Evolutionary conservation across 2,113 vertebrate species (phyloP), one percentile per base, ranked within the genome.

Genomic region (Motacilla alba): DNA sequence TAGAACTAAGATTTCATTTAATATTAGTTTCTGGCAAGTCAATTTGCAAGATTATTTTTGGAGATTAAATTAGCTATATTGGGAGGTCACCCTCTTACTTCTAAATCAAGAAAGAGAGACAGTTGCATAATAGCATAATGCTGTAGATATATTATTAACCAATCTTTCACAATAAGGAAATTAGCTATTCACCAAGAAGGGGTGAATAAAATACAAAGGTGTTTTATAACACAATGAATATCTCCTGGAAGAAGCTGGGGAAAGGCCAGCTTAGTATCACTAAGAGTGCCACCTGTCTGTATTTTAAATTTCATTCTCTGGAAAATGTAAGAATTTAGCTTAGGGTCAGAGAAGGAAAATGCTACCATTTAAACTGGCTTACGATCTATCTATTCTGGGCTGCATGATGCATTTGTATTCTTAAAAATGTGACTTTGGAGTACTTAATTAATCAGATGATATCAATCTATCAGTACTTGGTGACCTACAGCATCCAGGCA

Each of bases 51-150:
- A 95, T 95, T 96, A 95, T 97, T 97, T 93, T 96, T 97, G 59
- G 77, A 95, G 96, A 98, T 97, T 96, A 94, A 97, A 98, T 98
- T 96, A 97, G 69, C 89, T 96, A 44, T 75, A 91, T 96, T 96
- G 72, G 79, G 97, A 98, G 97, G 97, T 98, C 96, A 97, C 95
- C 89, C 91, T 97, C 62, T 76, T 52, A n/a, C 47, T 95, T 96
- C 89, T 90, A 96, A 98, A 94, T 90, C 96, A 96, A 96, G 95
- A 94, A 39, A 89, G 93, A 97, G 19, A 95, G 96, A 96, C 96
- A 97, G 94, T 95, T 80, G 72, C 82, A 93, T 96, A 94, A 73
- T 35, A 93, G 83, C 86, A 50, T 59, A 95, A 77, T 8, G 24
- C 64, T 33, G 13, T 72, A 90, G 58, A 76, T 19, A 15, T 80